Evolutionary conservation across 2,797 vertebrate genomes (phyloP).

Genomic region (Cetoscarus ocellatus): DNA sequence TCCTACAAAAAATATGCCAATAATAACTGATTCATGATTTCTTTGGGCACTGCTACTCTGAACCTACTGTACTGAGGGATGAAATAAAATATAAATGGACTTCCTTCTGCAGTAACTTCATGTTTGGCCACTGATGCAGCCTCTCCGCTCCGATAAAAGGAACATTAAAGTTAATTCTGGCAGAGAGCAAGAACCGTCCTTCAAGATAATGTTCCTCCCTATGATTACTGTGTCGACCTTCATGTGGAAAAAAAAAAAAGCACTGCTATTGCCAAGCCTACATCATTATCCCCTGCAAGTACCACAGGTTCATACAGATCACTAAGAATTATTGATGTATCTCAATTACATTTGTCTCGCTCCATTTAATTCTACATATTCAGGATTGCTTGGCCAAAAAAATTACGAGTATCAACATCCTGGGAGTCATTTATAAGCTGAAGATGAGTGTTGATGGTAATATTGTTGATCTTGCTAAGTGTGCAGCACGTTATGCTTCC

Average conservation of each 20-base stretch:
- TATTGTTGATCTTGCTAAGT: slow-evolving; percentile 68
- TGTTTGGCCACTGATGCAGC: slow-evolving; percentile 36
- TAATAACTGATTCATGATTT: no score
- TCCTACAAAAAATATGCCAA: no score
- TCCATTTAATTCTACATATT: slow-evolving; percentile 70
- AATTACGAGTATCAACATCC: slow-evolving; percentile 58
- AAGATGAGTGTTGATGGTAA: slow-evolving; percentile 54
- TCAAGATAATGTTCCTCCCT: slow-evolving; percentile 63
- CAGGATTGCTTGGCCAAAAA: slow-evolving; percentile 59
- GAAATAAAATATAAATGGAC: not conserved
- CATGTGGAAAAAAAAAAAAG: slow-evolving; percentile 43
- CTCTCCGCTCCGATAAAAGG: slow-evolving; percentile 45
- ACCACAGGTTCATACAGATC: slow-evolving; percentile 62
- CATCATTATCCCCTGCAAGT: slow-evolving; percentile 67
- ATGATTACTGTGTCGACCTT: slow-evolving; percentile 73
- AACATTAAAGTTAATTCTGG: slow-evolving; percentile 55
- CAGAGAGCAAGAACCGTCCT: slow-evolving; percentile 46
- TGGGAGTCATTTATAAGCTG: slow-evolving; percentile 56
- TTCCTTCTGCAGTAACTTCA: slow-evolving; percentile 1
- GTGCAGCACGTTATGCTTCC: slow-evolving; percentile 46
- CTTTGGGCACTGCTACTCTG: not conserved
- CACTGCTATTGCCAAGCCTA: slow-evolving; percentile 51
- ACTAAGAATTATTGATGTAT: slow-evolving; percentile 73
- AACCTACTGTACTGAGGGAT: not conserved
- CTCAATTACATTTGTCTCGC: slow-evolving; percentile 70